phyloP scores from a whole-genome alignment of 2,888 invertebrate species.

The Lepidonotus clava region DNA sequence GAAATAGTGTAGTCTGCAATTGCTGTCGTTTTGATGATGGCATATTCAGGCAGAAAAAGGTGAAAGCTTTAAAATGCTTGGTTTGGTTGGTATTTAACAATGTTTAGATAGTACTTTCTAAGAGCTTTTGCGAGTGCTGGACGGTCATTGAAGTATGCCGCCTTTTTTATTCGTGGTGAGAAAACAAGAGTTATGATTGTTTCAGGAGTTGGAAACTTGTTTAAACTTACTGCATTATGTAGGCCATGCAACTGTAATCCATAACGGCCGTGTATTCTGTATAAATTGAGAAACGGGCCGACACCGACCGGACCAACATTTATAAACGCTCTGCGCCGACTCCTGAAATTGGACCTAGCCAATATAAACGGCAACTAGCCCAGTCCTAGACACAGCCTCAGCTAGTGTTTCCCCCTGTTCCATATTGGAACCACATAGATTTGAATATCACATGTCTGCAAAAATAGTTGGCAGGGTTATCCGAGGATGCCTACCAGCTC shows the following conservation, averaged over 20 bases:
- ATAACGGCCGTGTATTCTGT: conserved; percentile 46
- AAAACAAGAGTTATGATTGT: conserved; percentile 31
- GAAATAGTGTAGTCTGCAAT: neutral
- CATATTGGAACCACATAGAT: conserved; percentile 45
- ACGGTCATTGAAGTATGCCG: neutral
- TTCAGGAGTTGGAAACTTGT: neutral
- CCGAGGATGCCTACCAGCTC: neutral
- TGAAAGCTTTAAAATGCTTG: too few species aligned
- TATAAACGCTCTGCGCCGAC: conserved; percentile 42
- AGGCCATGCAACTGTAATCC: conserved; percentile 15
- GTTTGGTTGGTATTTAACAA: neutral
- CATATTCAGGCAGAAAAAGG: neutral
- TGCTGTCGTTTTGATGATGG: too few species aligned
- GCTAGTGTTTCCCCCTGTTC: conserved; percentile 40
- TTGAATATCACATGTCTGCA: conserved; percentile 52
- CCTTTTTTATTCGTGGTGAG: neutral
- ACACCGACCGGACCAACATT: conserved; percentile 28
- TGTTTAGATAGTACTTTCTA: neutral
- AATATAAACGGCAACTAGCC: conserved; percentile 47
- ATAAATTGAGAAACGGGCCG: conserved; percentile 24
- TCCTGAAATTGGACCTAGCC: conserved; percentile 54
- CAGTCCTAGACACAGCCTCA: conserved; percentile 36
- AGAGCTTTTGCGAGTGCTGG: neutral
- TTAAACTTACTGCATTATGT: conserved; percentile 38
- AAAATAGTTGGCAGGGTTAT: conserved; percentile 49